phyloP scores from a whole-genome alignment of 2,797 vertebrate species.

The Fistularia commersonii region DNA sequence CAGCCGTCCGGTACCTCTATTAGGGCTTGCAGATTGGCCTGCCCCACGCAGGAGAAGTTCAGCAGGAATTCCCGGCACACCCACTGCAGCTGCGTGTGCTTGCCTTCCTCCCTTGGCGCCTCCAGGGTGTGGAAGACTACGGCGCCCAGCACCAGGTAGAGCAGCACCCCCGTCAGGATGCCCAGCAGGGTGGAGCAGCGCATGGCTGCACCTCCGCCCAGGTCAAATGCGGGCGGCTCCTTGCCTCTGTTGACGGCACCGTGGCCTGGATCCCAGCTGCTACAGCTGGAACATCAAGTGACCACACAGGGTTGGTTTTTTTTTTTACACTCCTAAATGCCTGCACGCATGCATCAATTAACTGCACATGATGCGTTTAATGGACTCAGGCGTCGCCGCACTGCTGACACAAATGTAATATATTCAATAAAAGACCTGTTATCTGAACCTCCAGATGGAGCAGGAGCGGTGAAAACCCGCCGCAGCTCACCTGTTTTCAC shows the following conservation, averaged over 20 bases:
- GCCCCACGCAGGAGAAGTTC: conserved; percentile 76
- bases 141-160: conserved; percentile 86
- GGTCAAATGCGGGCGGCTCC: conserved; percentile 36
- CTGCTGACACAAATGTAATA: conserved; percentile 44
- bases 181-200: conserved; percentile 81
- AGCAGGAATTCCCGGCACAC: conserved; percentile 69
- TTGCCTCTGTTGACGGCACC: conserved; percentile 32
- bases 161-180: conserved; percentile 79
- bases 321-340: too few relatives aligned
- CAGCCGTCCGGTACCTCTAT: conserved; percentile 72
- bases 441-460: background rate
- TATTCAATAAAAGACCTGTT: conserved; percentile 7
- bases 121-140: conserved; percentile 85
- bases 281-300: conserved; percentile 49
- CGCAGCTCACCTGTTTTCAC: conserved; percentile 39
- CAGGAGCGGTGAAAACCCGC: background rate
- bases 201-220: conserved; percentile 72
- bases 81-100: conserved; percentile 60
- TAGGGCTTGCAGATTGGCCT: conserved; percentile 69
- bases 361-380: conserved; percentile 43
- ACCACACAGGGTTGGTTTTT: conserved; percentile 1
- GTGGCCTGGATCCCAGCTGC: conserved; percentile 56
- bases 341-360: conserved; percentile 17
- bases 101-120: conserved; percentile 70
- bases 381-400: conserved; percentile 31